These are phyloP conservation scores for Delphinus delphis DNA, from an alignment of 2,113 vertebrate genomes.

Conservation along the genomic window DNA sequence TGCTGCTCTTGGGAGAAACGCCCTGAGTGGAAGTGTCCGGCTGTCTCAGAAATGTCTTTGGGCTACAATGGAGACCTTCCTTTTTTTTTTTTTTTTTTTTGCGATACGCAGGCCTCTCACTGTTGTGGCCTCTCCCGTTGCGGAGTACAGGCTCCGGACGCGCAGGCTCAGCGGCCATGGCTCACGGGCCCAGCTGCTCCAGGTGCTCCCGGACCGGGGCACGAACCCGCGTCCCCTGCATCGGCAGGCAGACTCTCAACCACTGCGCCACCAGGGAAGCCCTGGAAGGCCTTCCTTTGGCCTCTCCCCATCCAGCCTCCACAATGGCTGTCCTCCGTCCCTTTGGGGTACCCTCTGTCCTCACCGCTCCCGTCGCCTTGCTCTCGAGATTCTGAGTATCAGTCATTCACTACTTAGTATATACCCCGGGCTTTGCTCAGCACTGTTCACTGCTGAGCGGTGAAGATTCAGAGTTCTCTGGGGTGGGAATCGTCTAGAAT, in stretches of 20 bases:
- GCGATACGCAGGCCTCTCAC: rapidly evolving
- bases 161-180: too few species aligned
- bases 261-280: too few species aligned
- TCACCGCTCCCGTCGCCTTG: not conserved
- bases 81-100: not conserved
- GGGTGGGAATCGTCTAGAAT: not conserved
- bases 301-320: rapidly evolving
- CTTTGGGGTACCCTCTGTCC: not conserved
- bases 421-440: not conserved
- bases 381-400: not conserved
- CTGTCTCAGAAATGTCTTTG: not conserved
- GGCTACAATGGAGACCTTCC: not conserved
- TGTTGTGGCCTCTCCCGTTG: too few species aligned
- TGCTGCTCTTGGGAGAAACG: not conserved
- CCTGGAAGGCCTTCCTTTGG: not conserved
- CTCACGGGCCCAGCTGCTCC: too few species aligned
- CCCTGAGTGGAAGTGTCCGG: not conserved
- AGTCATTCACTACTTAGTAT: not conserved
- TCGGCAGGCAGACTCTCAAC: too few species aligned
- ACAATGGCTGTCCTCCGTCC: too few species aligned
- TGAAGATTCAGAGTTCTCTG: not conserved
- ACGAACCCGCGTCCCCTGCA: too few species aligned
- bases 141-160: too few species aligned
- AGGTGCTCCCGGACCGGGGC: too few species aligned
- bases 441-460: rapidly evolving